Percentiles rank a stretch among this genome's conserved stretches.
Evolutionary conservation across 2,797 vertebrate species (phyloP).

Genomic region (Allobates femoralis): DNA sequence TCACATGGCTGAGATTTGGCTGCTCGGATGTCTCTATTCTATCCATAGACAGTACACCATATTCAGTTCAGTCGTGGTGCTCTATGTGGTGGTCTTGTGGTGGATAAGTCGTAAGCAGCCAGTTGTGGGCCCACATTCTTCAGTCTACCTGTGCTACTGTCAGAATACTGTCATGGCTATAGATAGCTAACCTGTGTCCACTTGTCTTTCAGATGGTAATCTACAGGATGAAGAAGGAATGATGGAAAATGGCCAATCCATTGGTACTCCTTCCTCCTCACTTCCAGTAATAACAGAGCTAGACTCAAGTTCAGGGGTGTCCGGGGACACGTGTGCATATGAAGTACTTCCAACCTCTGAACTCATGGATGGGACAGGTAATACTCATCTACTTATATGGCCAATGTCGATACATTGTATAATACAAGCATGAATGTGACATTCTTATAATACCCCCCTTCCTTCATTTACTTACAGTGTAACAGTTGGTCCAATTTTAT

Average conservation of each 20-base stretch:
- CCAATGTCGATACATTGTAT: not conserved
- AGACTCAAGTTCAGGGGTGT: conserved; percentile 75
- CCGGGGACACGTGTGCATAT: conserved; percentile 77
- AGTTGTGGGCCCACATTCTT: not conserved
- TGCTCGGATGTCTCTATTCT: not conserved
- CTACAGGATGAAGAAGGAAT: conserved; percentile 84
- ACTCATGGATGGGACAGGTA: conserved; percentile 89
- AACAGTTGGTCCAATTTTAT: too few relatives aligned
- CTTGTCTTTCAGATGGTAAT: conserved; percentile 77
- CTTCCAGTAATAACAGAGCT: conserved; percentile 79
- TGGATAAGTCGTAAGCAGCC: too few relatives aligned
- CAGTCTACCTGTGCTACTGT: not conserved
- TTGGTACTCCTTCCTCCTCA: conserved; percentile 77
- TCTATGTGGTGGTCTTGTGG: too few relatives aligned
- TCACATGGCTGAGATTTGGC: not conserved
- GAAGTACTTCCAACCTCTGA: conserved; percentile 82
- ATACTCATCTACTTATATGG: conserved; percentile 33
- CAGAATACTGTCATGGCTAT: too few relatives aligned
- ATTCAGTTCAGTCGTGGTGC: too few relatives aligned
- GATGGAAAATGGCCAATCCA: conserved; percentile 86
- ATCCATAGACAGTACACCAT: not conserved
- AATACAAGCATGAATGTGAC: not conserved
- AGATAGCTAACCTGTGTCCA: conserved; percentile 12
- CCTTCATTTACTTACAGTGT: not conserved
- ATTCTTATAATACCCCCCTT: not conserved